A percentile compares a stretch with the other conserved stretches of the same genome.
phyloP scores from a whole-genome alignment of 2,113 vertebrate genomes.

The Origma solitaria region DNA sequence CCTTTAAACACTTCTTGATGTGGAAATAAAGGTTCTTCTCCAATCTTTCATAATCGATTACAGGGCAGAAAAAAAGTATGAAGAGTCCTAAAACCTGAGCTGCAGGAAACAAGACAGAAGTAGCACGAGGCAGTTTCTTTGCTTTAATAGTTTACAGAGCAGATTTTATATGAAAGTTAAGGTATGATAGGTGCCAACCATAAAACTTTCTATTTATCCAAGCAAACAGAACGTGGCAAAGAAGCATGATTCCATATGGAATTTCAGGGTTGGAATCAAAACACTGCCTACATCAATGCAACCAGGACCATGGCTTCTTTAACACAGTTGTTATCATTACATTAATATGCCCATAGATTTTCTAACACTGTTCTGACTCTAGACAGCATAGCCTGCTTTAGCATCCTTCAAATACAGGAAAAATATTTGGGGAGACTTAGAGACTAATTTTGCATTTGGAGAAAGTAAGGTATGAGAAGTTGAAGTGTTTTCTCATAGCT shows the following conservation, averaged over 20 bases:
- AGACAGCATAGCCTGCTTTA: not conserved
- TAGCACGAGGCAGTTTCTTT: not conserved
- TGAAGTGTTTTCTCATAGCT: not conserved
- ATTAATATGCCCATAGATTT: not conserved
- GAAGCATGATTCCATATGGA: not conserved
- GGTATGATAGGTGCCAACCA: not conserved
- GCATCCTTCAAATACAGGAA: not conserved
- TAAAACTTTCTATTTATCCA: not conserved
- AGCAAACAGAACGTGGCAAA: not conserved
- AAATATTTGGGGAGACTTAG: not conserved
- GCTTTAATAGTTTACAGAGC: not conserved
- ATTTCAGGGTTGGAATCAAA: not conserved
- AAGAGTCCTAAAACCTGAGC: not conserved
- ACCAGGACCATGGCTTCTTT: not conserved
- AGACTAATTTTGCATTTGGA: not conserved
- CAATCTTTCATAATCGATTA: rapidly evolving
- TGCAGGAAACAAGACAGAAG: not conserved
- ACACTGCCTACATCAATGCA: not conserved
- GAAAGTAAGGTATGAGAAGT: not conserved
- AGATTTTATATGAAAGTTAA: not conserved
- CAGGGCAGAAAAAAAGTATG: not conserved
- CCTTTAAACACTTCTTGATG: not conserved
- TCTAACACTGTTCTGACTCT: not conserved
- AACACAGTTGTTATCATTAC: not conserved
- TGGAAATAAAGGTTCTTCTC: not conserved